A percentile compares a stretch with the other conserved stretches of the same genome.
These are phyloP conservation scores for Leptopilina myrica DNA, from an alignment of 2,888 invertebrate genomes.

Conservation along the genomic window DNA sequence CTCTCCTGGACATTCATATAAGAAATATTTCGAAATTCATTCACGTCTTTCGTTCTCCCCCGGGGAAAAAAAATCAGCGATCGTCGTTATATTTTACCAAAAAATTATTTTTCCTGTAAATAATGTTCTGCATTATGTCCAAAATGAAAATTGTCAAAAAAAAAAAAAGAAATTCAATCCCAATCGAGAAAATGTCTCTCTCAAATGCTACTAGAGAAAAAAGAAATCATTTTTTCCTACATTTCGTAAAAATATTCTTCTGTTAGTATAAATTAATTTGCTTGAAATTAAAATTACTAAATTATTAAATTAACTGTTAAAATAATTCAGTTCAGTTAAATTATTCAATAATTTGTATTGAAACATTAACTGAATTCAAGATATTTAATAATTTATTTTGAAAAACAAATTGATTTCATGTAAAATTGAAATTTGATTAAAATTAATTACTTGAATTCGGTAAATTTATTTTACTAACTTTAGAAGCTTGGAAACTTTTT, in stretches of 20 bases:
- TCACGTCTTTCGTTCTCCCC: constrained; percentile 36
- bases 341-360: no score
- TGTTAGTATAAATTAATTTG: not conserved
- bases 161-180: constrained; percentile 12
- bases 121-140: not conserved
- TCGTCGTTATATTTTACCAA: constrained; percentile 6
- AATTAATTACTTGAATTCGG: no score
- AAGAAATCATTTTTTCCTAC: not conserved
- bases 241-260: not conserved
- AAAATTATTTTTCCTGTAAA: constrained; percentile 4
- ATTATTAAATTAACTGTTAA: no score
- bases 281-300: no score
- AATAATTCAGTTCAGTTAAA: no score
- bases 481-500: no score
- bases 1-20: constrained; percentile 21
- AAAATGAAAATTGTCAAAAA: not conserved
- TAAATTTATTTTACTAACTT: no score
- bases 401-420: no score
- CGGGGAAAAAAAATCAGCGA: not conserved
- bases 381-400: no score
- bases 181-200: constrained; percentile 5
- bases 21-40: constrained; percentile 14
- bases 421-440: no score
- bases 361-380: no score
- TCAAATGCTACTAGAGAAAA: constrained; percentile 7